phyloP scores from a whole-genome alignment of 2,797 vertebrate genomes.

The Microctenopoma stevenorrisi region DNA sequence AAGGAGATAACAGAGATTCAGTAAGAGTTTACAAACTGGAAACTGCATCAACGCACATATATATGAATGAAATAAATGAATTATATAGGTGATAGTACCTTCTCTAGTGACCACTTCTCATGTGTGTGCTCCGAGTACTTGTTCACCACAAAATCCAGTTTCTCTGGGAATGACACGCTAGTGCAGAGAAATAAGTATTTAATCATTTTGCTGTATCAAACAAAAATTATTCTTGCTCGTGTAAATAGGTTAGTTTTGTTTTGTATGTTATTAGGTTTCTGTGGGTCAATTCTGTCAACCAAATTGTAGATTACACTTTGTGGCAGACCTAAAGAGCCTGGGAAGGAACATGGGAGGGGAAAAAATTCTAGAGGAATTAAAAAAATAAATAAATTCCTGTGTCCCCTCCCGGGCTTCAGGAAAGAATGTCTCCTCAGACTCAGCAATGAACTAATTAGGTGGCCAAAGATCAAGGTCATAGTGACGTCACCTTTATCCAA shows the following conservation, averaged over 20 bases:
- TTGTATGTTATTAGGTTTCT: neutral
- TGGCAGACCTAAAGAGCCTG: neutral
- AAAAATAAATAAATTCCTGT: no score
- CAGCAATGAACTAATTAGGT: no score
- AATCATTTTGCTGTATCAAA: neutral
- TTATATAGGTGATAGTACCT: conserved; percentile 82
- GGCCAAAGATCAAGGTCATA: no score
- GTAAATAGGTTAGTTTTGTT: neutral
- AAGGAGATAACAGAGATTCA: conserved; percentile 46
- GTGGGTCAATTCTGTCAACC: neutral
- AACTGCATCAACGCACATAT: conserved; percentile 13
- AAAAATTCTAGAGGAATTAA: no score
- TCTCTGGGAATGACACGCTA: conserved; percentile 91
- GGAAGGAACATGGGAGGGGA: no score
- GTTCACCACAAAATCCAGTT: conserved; percentile 92
- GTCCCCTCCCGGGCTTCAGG: no score
- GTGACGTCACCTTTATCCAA: no score
- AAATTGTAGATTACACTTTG: conserved; percentile 8
- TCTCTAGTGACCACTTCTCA: conserved; percentile 97
- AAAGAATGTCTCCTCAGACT: no score
- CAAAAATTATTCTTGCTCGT: neutral
- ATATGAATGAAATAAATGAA: conserved; percentile 22
- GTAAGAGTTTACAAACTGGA: conserved; percentile 2
- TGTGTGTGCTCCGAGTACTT: conserved; percentile 96
- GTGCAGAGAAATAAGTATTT: conserved; percentile 25